These are phyloP conservation scores for Trachelus tabidus DNA, from an alignment of 2,888 invertebrate species.

Conservation along the genomic window DNA sequence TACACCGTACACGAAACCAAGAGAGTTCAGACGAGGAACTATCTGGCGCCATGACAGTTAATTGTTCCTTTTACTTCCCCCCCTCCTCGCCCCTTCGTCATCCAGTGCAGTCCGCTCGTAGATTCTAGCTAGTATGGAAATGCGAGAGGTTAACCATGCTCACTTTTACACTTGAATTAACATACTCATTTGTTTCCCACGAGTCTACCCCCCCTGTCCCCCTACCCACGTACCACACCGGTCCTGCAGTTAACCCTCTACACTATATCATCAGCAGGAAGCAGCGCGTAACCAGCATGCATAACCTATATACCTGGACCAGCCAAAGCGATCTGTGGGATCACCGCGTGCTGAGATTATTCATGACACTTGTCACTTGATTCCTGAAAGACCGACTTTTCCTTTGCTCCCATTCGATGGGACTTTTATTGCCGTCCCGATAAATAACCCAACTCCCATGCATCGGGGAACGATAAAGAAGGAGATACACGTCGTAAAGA, in stretches of 20 bases:
- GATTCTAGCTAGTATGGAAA: constrained; percentile 14
- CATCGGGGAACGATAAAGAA: too few relatives aligned
- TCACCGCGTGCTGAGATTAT: constrained; percentile 26
- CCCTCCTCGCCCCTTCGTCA: constrained; percentile 1
- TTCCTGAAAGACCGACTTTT: constrained; percentile 16
- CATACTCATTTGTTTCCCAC: constrained; percentile 38
- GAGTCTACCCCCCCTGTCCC: neutral
- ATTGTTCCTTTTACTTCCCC: neutral
- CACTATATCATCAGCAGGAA: too few relatives aligned
- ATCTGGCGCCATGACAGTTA: too few relatives aligned
- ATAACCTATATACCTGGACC: too few relatives aligned
- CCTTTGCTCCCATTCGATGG: constrained; percentile 33
- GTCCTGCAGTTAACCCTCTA: constrained; percentile 7
- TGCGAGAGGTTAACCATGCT: constrained; percentile 30
- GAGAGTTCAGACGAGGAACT: too few relatives aligned
- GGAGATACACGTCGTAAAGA: too few relatives aligned
- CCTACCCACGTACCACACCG: neutral
- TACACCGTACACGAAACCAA: too few relatives aligned
- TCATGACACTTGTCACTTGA: constrained; percentile 27
- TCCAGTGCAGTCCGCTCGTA: constrained; percentile 4
- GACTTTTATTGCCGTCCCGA: constrained; percentile 38
- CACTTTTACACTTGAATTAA: constrained; percentile 41
- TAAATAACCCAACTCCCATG: constrained; percentile 23
- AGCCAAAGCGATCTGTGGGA: neutral
- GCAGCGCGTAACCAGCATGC: too few relatives aligned